Conservation (phyloP, 2,113 vertebrate species). For the Rhea americana region DNA sequence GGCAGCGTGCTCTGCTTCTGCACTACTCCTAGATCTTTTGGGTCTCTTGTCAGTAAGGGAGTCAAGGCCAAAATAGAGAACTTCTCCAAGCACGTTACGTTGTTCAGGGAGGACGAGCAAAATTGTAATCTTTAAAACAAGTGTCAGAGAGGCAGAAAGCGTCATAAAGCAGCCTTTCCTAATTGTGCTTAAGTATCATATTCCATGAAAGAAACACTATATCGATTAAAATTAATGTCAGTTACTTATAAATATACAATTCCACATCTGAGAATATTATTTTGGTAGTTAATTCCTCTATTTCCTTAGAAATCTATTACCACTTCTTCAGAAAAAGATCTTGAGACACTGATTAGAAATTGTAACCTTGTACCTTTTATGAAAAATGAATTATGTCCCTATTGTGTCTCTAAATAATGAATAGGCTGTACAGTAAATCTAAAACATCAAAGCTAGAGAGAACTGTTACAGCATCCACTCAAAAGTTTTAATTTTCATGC, state of each 20-base stretch:
- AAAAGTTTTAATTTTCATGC: neutral
- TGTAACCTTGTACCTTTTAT: neutral
- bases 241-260: neutral
- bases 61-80: neutral
- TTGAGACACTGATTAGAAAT: constrained; percentile 13
- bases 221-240: neutral
- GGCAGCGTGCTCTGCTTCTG: neutral
- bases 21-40: neutral
- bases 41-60: neutral
- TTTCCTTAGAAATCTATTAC: constrained; percentile 31
- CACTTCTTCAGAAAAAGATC: constrained; percentile 10
- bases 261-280: constrained; percentile 18
- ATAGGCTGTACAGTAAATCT: neutral
- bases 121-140: neutral
- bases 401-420: constrained; percentile 8
- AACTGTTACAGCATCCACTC: neutral
- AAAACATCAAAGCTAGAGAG: neutral
- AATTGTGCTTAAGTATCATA: neutral
- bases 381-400: neutral
- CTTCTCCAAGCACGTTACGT: neutral
- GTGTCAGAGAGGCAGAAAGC: neutral
- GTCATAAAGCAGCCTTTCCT: neutral
- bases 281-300: constrained; percentile 19
- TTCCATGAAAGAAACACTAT: neutral
- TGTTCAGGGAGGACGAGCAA: neutral